Evolutionary conservation across 2,797 vertebrate species (phyloP), one percentile per base, ranked within the genome.

Genomic region (Etheostoma perlongum): DNA sequence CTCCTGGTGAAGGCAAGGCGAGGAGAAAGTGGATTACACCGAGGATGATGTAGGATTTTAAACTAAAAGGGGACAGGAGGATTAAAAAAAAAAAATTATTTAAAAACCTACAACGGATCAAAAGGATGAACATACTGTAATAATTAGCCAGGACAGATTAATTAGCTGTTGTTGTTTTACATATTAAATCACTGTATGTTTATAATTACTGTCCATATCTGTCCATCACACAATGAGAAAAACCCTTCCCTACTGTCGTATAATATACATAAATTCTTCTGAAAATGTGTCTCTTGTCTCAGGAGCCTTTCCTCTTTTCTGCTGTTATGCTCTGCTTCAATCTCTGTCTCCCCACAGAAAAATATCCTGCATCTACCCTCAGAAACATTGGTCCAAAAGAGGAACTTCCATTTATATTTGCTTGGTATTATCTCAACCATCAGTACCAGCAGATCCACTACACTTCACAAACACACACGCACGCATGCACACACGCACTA

Each of bases 1-100:
- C 91, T 79, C 87, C 79, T 74, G 76, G 85, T 79, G 78, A 81
- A 54, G 61, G 76, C 69, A 66, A 57, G 71, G 67, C 64, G 15
- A 67, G 76, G 67, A 79, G 57, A 90, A 86, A 92, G 89, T 86
- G 87, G 85, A 92, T 94, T 92, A 94, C 78, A 69, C 36, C 23
- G 13, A 30, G 58, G 40, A 60, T 58, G 63, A 66, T 67, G 74
- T 18, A 61, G 67, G 19, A 72, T 5, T 33, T 58, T 53, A 21
- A 75, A 48, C 6, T 58, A 44, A n/a, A 36, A 13, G n/a, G 62
- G 63, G 48, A 67, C 19, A 57, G 55, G 63, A 23, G 48, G 58
- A 86, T 66, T 48, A 46, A 2, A 53, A 57, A 12, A 69, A 30
- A 19, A 1, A 3, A 15, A 72, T 46, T 46, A 5, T 51, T 46